A percentile compares a stretch with the other conserved stretches of the same genome.
These are phyloP conservation scores for Cantharis rufa DNA, from an alignment of 2,888 invertebrate species.

Conservation along the genomic window DNA sequence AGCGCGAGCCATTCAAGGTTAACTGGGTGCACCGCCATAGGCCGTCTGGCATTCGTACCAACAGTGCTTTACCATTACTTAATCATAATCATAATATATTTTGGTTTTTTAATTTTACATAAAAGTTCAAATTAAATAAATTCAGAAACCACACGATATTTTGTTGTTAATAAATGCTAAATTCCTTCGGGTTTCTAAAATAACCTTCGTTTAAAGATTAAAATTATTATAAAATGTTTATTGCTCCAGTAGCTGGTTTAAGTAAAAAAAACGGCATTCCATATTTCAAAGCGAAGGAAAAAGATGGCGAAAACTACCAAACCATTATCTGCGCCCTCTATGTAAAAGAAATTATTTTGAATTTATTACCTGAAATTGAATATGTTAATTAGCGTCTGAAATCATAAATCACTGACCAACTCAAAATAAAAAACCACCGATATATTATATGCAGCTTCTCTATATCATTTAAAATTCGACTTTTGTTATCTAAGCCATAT, in stretches of 20 bases:
- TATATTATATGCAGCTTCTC: too few species aligned
- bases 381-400: neutral
- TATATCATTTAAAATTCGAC: neutral
- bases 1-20: slow-evolving; percentile 39
- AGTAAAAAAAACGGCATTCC: neutral
- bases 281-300: neutral
- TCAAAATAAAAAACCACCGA: neutral
- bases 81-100: slow-evolving; percentile 11
- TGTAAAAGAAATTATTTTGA: neutral
- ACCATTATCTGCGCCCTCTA: neutral
- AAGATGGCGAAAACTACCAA: neutral
- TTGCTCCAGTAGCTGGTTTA: neutral
- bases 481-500: neutral
- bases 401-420: neutral
- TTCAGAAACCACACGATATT: neutral
- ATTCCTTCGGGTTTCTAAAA: neutral
- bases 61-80: slow-evolving; percentile 35
- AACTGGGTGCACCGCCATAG: slow-evolving; percentile 39
- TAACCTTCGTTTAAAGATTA: neutral
- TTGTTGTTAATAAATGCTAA: neutral
- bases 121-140: neutral
- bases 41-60: slow-evolving; percentile 36
- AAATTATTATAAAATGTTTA: neutral
- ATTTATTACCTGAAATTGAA: neutral
- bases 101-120: neutral